These are phyloP conservation scores for Platerodrilus igneus DNA, from an alignment of 2,888 invertebrate genomes.

Conservation along the genomic window DNA sequence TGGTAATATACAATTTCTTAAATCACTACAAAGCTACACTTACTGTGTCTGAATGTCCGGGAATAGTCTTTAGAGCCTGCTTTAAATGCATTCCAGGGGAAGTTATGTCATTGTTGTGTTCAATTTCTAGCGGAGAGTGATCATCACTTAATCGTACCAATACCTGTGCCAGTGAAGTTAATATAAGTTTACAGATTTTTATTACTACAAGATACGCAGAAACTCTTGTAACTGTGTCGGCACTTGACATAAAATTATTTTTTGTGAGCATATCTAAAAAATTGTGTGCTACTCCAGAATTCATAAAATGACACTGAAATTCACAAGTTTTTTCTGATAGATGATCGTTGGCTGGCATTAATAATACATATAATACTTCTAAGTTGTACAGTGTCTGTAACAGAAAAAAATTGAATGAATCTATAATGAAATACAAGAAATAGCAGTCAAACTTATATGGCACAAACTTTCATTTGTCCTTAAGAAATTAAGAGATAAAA, in stretches of 20 bases:
- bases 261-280: constrained; percentile 78
- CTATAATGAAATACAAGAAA: constrained; percentile 9
- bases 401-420: constrained; percentile 18
- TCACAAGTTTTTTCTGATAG: constrained; percentile 68
- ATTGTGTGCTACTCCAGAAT: constrained; percentile 61
- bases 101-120: constrained; percentile 40
- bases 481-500: no score
- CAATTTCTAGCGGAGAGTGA: constrained; percentile 43
- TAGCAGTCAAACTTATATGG: no score
- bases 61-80: constrained; percentile 78
- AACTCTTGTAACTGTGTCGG: constrained; percentile 62
- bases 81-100: constrained; percentile 58
- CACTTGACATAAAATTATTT: constrained; percentile 75
- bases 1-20: no score
- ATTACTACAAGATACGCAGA: constrained; percentile 85
- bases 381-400: constrained; percentile 67
- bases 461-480: no score
- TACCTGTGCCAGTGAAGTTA: constrained; percentile 82
- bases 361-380: constrained; percentile 69
- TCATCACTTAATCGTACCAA: constrained; percentile 54
- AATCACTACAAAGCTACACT: no score
- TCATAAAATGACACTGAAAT: constrained; percentile 65
- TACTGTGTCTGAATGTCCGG: constrained; percentile 81
- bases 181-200: constrained; percentile 81
- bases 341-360: constrained; percentile 84